Evolutionary conservation across 2,888 invertebrate species (phyloP).

Genomic region (Tenthredo scrophulariae): DNA sequence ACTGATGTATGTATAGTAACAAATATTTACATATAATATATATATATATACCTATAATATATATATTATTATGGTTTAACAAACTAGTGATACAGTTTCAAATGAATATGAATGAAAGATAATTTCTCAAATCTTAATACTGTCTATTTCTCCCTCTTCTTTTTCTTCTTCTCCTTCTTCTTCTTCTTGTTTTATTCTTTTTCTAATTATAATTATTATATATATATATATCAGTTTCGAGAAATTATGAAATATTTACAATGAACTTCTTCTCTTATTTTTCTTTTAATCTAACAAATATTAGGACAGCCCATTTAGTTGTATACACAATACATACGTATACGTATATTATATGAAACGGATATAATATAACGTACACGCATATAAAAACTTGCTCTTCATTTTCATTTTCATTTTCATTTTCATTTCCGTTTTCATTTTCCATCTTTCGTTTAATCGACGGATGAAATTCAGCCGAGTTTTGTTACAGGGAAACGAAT

Average conservation of each 20-base stretch:
- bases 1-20: conserved; percentile 69
- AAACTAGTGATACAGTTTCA: conserved; percentile 75
- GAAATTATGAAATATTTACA: conserved; percentile 68
- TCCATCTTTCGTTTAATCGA: background rate
- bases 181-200: conserved; percentile 44
- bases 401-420: background rate
- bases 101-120: conserved; percentile 63
- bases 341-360: conserved; percentile 42
- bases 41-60: conserved; percentile 40
- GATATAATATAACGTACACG: conserved; percentile 33
- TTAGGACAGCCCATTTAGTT: conserved; percentile 40
- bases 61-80: conserved; percentile 68
- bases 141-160: conserved; percentile 33
- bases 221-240: conserved; percentile 55
- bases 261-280: conserved; percentile 56
- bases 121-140: conserved; percentile 55
- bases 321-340: conserved; percentile 15
- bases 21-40: conserved; percentile 55
- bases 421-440: background rate
- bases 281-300: conserved; percentile 39
- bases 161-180: conserved; percentile 37
- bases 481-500: conserved; percentile 80
- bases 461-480: background rate
- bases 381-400: background rate
- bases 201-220: conserved; percentile 57